Evolutionary conservation across 2,113 vertebrate species (phyloP).

Genomic region (Genyomyrus donnyi): DNA sequence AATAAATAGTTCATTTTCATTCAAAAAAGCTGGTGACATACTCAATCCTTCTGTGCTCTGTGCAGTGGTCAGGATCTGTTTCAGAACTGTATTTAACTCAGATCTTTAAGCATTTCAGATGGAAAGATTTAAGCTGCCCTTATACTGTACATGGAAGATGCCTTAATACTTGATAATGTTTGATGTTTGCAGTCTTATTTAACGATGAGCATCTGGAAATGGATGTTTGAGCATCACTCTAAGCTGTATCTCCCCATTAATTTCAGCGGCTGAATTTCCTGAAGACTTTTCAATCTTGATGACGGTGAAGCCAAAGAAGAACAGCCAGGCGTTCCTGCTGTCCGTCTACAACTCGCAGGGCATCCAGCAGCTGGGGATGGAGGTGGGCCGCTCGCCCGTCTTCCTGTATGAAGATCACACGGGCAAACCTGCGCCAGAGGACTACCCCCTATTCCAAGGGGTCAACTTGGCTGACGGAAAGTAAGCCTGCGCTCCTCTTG

Average conservation of each 20-base stretch:
- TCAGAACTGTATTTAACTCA: not conserved
- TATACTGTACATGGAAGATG: not conserved
- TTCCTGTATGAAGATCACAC: slow-evolving; percentile 94
- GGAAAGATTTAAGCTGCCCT: not conserved
- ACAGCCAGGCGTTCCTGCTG: slow-evolving; percentile 87
- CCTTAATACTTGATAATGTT: not conserved
- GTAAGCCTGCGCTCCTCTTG: slow-evolving; percentile 57
- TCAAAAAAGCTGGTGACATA: not conserved
- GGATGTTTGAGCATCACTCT: not conserved
- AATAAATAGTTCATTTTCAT: not conserved
- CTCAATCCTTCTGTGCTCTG: not conserved
- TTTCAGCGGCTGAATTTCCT: slow-evolving; percentile 71
- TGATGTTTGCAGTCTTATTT: not conserved
- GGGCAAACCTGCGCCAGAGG: slow-evolving; percentile 80
- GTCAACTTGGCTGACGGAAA: slow-evolving; percentile 94
- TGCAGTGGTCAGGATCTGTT: not conserved
- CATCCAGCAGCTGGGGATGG: slow-evolving; percentile 89
- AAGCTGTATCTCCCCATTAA: slow-evolving; percentile 27
- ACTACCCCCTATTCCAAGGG: slow-evolving; percentile 88
- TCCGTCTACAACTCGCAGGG: slow-evolving; percentile 92
- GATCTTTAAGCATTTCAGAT: not conserved
- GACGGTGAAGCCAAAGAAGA: slow-evolving; percentile 82
- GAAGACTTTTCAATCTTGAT: slow-evolving; percentile 88
- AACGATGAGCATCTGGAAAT: not conserved
- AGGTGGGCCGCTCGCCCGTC: slow-evolving; percentile 86